phyloP scores from a whole-genome alignment of 2,113 vertebrate genomes.

The Nipponia nippon region DNA sequence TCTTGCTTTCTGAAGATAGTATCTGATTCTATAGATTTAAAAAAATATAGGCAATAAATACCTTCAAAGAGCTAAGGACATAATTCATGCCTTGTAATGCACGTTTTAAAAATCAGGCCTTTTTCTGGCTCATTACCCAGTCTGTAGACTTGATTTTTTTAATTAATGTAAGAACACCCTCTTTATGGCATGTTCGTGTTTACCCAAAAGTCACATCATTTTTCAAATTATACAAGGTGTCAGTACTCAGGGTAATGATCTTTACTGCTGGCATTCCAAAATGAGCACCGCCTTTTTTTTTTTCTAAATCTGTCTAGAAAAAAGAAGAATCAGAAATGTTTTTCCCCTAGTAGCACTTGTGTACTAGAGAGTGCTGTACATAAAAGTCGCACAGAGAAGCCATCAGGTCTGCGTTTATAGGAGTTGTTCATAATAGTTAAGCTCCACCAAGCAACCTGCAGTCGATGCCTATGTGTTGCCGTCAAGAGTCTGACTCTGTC shows the following conservation, averaged over 20 bases:
- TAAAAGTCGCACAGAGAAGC: not conserved
- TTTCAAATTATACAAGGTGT: slow-evolving; percentile 70
- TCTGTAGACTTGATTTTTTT: slow-evolving; percentile 49
- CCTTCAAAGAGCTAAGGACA: not conserved
- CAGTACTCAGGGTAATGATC: slow-evolving; percentile 29
- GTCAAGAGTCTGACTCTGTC: rapidly evolving
- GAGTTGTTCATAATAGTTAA: not conserved
- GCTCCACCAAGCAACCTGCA: not conserved
- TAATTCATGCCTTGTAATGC: slow-evolving; percentile 54
- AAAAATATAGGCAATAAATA: not conserved
- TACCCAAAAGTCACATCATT: slow-evolving; percentile 67
- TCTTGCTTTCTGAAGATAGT: not conserved
- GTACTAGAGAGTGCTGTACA: not conserved
- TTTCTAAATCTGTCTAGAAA: not conserved
- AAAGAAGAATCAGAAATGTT: not conserved
- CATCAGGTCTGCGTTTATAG: not conserved
- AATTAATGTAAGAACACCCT: slow-evolving; percentile 66
- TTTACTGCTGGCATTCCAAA: slow-evolving; percentile 54
- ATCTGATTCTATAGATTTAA: not conserved
- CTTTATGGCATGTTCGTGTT: slow-evolving; percentile 63
- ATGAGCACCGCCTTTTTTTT: not conserved
- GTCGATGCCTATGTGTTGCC: not conserved
- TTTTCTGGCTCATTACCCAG: slow-evolving; percentile 68
- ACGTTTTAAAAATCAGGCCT: slow-evolving; percentile 48
- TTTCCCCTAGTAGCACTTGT: not conserved